Evolutionary conservation across 2,888 invertebrate genomes (phyloP).

Genomic region (Eupithecia tripunctaria): DNA sequence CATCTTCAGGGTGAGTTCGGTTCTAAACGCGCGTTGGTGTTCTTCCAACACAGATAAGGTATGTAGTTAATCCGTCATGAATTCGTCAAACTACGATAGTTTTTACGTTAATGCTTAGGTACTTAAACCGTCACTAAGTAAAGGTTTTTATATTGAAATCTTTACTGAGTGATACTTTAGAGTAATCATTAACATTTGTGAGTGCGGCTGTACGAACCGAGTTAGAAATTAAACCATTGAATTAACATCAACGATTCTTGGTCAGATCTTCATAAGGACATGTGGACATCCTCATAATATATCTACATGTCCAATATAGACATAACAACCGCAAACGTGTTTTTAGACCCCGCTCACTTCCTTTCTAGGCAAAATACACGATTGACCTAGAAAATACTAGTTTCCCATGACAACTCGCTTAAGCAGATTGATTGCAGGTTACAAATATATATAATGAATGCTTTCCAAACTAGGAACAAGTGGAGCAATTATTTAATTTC

Average conservation of each 20-base stretch:
- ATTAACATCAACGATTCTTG: not conserved
- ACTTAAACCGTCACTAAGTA: too few species aligned
- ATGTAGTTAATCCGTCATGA: too few species aligned
- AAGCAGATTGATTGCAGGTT: not conserved
- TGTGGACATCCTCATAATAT: conserved; percentile 1
- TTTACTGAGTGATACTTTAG: too few species aligned
- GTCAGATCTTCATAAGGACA: not conserved
- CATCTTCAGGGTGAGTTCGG: too few species aligned
- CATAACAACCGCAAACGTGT: not conserved
- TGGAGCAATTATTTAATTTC: conserved; percentile 14
- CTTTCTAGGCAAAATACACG: conserved; percentile 23
- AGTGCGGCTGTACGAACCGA: too few species aligned
- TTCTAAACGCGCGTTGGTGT: too few species aligned
- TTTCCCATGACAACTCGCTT: conserved; percentile 21
- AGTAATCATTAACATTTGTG: too few species aligned
- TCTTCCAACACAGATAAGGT: too few species aligned
- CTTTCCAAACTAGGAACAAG: conserved; percentile 9
- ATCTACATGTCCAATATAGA: not conserved
- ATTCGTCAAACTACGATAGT: too few species aligned
- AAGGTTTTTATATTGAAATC: too few species aligned
- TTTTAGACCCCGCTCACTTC: not conserved
- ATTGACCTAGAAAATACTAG: conserved; percentile 22
- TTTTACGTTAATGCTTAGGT: too few species aligned
- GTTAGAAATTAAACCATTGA: not conserved
- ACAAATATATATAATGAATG: not conserved